Evolutionary conservation across 2,888 invertebrate genomes (phyloP).

Genomic region (Gerosis bhagava): DNA sequence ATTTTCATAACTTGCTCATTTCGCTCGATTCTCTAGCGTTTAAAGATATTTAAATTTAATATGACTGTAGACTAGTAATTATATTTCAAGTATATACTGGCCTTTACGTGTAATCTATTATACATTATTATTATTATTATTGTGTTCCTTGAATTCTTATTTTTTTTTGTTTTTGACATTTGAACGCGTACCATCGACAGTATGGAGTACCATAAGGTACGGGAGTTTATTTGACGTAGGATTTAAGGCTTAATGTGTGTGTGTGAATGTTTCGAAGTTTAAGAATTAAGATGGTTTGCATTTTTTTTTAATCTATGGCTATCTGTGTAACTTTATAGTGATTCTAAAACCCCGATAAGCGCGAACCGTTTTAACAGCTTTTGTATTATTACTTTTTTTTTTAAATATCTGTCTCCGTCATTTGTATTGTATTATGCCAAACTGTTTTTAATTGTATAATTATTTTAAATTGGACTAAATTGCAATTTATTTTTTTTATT

Average conservation of each 20-base stretch:
- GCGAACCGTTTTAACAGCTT: slow-evolving; percentile 40
- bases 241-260: slow-evolving; percentile 64
- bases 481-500: slow-evolving; percentile 50
- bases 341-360: slow-evolving; percentile 60
- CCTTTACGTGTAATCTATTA: slow-evolving; percentile 61
- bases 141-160: slow-evolving; percentile 57
- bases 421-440: too few relatives aligned
- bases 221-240: slow-evolving; percentile 47
- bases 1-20: slow-evolving; percentile 65
- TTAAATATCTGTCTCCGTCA: too few relatives aligned
- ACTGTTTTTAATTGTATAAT: slow-evolving; percentile 36
- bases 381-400: slow-evolving; percentile 39
- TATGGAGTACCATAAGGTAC: slow-evolving; percentile 65
- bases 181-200: slow-evolving; percentile 35
- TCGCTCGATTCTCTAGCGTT: slow-evolving; percentile 65
- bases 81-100: slow-evolving; percentile 71
- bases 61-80: slow-evolving; percentile 74
- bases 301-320: slow-evolving; percentile 56
- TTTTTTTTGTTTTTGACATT: slow-evolving; percentile 47
- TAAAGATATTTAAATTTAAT: slow-evolving; percentile 59
- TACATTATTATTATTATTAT: too few relatives aligned
- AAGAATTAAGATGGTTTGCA: slow-evolving; percentile 47
- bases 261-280: slow-evolving; percentile 68
- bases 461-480: slow-evolving; percentile 54
- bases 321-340: slow-evolving; percentile 44